These are phyloP conservation scores for Channa argus DNA, from an alignment of 2,113 vertebrate species.

Conservation along the genomic window DNA sequence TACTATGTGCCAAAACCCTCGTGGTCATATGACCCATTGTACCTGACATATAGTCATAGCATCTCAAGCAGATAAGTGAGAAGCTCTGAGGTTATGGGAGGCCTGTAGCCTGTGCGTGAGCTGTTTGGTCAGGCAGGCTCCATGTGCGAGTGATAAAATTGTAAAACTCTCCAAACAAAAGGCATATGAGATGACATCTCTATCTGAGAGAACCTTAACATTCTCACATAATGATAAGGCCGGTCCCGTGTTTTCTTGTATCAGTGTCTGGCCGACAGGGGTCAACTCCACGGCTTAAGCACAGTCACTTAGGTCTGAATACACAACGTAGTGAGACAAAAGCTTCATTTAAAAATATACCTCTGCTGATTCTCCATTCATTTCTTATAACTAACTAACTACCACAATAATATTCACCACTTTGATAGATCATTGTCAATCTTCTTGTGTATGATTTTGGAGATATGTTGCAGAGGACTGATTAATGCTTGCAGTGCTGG, in stretches of 20 bases:
- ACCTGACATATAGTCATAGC: slow-evolving; percentile 42
- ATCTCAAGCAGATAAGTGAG: slow-evolving; percentile 38
- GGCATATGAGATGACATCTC: slow-evolving; percentile 60
- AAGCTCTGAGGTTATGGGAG: slow-evolving; percentile 23
- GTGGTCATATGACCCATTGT: slow-evolving; percentile 34
- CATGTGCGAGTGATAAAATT: slow-evolving; percentile 69
- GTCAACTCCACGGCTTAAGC: neutral
- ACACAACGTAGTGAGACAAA: neutral
- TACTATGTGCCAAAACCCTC: slow-evolving; percentile 48
- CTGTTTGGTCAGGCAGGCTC: slow-evolving; percentile 47
- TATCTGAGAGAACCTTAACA: slow-evolving; percentile 47
- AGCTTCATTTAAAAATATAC: neutral
- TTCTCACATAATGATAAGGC: slow-evolving; percentile 66
- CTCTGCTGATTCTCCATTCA: neutral
- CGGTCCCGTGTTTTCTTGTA: slow-evolving; percentile 32
- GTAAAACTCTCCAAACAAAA: slow-evolving; percentile 68
- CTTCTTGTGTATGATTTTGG: neutral
- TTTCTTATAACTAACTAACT: neutral
- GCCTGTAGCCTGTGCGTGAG: slow-evolving; percentile 42
- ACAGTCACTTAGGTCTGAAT: slow-evolving; percentile 3
- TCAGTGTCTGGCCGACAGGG: slow-evolving; percentile 39
- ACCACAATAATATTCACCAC: neutral
- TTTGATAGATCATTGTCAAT: neutral
- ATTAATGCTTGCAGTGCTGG: slow-evolving; percentile 31
- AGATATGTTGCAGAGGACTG: slow-evolving; percentile 16